These are phyloP conservation scores for Propithecus coquereli DNA, from an alignment of 2,113 vertebrate species.

Conservation along the genomic window DNA sequence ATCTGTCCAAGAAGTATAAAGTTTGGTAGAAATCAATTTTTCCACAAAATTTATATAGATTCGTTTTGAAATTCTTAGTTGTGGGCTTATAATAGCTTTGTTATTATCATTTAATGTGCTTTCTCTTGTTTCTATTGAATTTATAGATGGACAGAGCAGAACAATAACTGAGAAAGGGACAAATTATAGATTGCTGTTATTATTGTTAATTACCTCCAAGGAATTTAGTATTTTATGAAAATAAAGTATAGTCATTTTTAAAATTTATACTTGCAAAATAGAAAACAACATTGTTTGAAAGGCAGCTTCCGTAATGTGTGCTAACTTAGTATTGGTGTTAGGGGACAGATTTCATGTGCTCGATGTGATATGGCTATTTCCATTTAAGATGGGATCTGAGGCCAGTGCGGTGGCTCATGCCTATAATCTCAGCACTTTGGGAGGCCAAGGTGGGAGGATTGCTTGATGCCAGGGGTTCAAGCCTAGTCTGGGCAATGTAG, in stretches of 20 bases:
- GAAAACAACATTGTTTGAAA: not conserved
- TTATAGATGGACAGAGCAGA: not conserved
- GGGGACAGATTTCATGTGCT: not conserved
- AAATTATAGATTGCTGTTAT: not conserved
- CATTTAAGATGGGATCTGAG: not conserved
- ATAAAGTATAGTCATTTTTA: constrained; percentile 1
- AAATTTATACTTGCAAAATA: not conserved
- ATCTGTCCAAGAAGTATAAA: not conserved
- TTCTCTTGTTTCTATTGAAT: not conserved
- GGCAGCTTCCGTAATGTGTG: not conserved
- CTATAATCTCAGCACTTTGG: no score
- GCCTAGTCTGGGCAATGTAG: no score
- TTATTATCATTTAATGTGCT: not conserved
- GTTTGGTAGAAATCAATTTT: constrained; percentile 6
- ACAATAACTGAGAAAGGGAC: not conserved
- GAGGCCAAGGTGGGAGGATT: no score
- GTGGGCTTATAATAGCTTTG: not conserved
- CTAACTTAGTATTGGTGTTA: not conserved
- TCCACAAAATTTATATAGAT: not conserved
- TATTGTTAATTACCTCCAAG: not conserved
- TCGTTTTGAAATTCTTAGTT: not conserved
- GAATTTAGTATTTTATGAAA: not conserved
- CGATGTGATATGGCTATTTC: not conserved
- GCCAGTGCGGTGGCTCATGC: no score
- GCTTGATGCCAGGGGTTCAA: no score